Base-by-base conservation (phyloP, 2,888 invertebrate genomes). In the Lathronympha strigana region DNA sequence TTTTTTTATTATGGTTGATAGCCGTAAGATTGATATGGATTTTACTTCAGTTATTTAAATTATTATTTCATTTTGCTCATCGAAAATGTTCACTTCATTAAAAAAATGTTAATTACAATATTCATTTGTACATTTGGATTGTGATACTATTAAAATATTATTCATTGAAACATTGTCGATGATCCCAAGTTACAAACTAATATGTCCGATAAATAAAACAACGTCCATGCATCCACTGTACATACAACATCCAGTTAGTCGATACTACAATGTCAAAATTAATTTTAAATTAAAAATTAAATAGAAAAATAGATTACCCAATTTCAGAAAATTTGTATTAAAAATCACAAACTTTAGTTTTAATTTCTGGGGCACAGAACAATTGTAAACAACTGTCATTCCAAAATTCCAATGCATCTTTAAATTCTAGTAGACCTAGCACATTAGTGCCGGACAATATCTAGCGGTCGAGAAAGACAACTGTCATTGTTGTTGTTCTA, bases 171-270 rank as follows among this genome's bases (percentile, higher is more conserved):
- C 64, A 60, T 17, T 60, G 19, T 51, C 53, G 53, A 64, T 60
- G 57, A 21, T 25, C 47, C n/a, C 28, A 4, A 33, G 28, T 55
- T 11, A 50, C 19, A 17, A 43, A 8, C 31, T 53, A 54, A 23
- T n/a, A 38, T 36, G 28, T 36, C 47, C 50, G 23, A 57, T 40
- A 17, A 31, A 21, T 38, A 53, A 38, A 33, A 64, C 64, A 40
- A 66, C 66, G 54, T 38, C 49, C 66, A 66, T 66, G 66, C 66
- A 31, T 66, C 43, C 66, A 54, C 66, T 61, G 54, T 19, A 61
- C 64, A 60, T 19, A 61, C 64, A 60, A 64, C 64, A 64, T 45
- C 36, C 64, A 36, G 19, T 58, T 58, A 36, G 58, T 51, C 58
- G 51, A 58, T 58, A 36, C 64, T 60, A 64, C 51, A 13, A 60